Evolutionary conservation across 2,113 vertebrate species (phyloP).

Genomic region (Maccullochella peelii): DNA sequence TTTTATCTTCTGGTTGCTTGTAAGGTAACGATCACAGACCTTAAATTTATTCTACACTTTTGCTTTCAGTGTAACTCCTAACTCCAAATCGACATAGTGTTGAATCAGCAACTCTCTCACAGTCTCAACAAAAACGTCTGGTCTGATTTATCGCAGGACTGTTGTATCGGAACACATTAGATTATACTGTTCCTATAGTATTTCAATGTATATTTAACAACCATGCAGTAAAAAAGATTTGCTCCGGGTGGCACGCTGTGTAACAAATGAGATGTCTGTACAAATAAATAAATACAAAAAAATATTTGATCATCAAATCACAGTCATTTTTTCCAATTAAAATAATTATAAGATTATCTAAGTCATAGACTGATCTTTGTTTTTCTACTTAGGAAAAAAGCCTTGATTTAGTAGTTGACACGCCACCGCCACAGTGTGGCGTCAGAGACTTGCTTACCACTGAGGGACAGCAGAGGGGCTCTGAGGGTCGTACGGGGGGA

Average conservation of each 20-base stretch:
- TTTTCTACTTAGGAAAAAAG: neutral
- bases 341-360: neutral
- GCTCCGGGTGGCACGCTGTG: neutral
- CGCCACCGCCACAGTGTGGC: neutral
- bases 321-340: neutral
- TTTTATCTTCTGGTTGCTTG: neutral
- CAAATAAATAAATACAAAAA: too few relatives aligned
- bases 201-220: neutral
- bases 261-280: neutral
- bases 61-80: neutral
- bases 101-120: neutral
- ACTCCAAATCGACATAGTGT: neutral
- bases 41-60: neutral
- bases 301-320: too few relatives aligned
- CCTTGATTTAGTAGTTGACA: neutral
- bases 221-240: too few relatives aligned
- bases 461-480: conserved; percentile 67
- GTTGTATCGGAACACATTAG: neutral
- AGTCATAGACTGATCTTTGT: neutral
- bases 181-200: neutral
- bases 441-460: conserved; percentile 66
- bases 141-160: neutral
- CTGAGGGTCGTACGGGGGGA: conserved; percentile 62
- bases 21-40: neutral
- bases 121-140: neutral